Evolutionary conservation across 2,797 vertebrate species (phyloP).

Genomic region (Oryzias dopingdopingensis): DNA sequence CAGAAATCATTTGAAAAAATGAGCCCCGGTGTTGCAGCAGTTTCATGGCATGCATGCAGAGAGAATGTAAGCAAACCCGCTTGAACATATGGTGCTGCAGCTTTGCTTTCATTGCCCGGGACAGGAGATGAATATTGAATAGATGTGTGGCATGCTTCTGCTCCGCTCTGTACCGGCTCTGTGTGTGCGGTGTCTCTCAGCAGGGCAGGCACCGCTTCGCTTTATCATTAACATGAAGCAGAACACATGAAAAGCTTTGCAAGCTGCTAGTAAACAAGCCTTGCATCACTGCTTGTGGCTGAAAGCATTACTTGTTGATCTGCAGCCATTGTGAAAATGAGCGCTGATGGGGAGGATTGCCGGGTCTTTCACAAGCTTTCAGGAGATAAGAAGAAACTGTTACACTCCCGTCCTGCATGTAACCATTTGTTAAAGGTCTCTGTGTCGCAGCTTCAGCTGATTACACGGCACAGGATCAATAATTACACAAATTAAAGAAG

Average conservation of each 20-base stretch:
- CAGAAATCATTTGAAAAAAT: neutral
- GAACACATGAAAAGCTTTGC: conserved; percentile 17
- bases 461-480: conserved; percentile 67
- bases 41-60: conserved; percentile 17
- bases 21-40: conserved; percentile 10
- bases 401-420: conserved; percentile 39
- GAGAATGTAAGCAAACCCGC: conserved; percentile 27
- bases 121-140: conserved; percentile 42
- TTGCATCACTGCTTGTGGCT: conserved; percentile 8
- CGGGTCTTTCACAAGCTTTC: conserved; percentile 27
- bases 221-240: conserved; percentile 12
- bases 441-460: conserved; percentile 56
- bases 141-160: conserved; percentile 19
- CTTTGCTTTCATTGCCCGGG: conserved; percentile 18
- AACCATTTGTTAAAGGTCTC: conserved; percentile 60
- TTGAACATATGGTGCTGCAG: conserved; percentile 45
- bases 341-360: conserved; percentile 16
- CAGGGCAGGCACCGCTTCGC: neutral
- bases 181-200: conserved; percentile 7
- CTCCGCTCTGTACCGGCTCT: conserved; percentile 4
- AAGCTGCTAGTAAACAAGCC: conserved; percentile 23
- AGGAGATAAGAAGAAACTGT: conserved; percentile 47
- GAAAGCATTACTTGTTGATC: conserved; percentile 31
- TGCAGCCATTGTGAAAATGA: conserved; percentile 13
- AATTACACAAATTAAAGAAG: conserved; percentile 73